Base-by-base conservation (phyloP, 1,140 invertebrate species). In the Delia radicum region DNA sequence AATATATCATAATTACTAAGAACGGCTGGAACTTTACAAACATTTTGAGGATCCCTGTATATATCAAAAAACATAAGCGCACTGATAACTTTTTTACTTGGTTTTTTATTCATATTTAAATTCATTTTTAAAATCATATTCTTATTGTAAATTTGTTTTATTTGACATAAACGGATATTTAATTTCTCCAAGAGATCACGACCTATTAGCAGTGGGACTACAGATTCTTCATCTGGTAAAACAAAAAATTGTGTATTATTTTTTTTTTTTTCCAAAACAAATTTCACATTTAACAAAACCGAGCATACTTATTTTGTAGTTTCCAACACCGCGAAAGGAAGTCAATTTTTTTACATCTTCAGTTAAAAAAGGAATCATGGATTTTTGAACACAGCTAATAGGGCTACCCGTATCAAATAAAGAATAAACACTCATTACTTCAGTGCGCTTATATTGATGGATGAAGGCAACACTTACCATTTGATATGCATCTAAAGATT, bases 101-200 rank as follows among this genome's bases (percentile, higher is more conserved):
- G 10, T 71, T 71, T 33, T 21, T 71, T 33, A 33, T 29, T 27
- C 21, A 55, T 76, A 73, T 73, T 72, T 87, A 85, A 48, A 74
- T 74, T 71, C 46, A 55, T 28, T 29, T 29, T 65, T 31, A 24
- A 69, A 74, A 31, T 37, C 29, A 29, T 65, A 71, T 55, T 18
- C 69, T 76, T 67, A 28, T 28, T 15, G 63, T 75, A 74, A 26
- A 42, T 7, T 74, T 62, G 0, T 65, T 62, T 4, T 75, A 67
- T 24, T 62, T 74, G 8, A 15, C 26, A 31, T 74, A 74, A 61
- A 62, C 26, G n/a, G n/a, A 74, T 74, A n/a, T 63, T 62, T 13
- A 62, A 29, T 21, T 28, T 74, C 13, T 63, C 5, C 29, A 74
- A 31, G 1, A 74, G 33, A 33, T 74, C 73, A 12, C 48, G 48